Percentiles rank a stretch among this genome's conserved stretches.
Evolutionary conservation across 2,888 invertebrate species (phyloP).

Genomic region (Drosophila cognata): DNA sequence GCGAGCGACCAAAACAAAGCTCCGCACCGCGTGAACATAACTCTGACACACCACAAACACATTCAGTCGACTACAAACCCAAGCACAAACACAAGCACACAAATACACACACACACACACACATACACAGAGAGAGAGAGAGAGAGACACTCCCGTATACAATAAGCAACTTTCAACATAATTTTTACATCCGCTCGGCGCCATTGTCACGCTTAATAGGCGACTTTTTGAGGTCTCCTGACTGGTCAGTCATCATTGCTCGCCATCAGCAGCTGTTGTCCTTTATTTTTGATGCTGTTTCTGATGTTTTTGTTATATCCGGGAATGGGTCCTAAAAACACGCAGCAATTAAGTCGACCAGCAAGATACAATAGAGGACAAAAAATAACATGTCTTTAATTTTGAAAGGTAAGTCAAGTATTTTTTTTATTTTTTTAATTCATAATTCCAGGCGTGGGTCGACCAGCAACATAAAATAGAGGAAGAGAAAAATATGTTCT

Average conservation of each 20-base stretch:
- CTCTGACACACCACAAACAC: constrained; percentile 39
- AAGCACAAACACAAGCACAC: background rate
- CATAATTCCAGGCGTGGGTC: constrained; percentile 41
- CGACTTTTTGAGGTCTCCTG: constrained; percentile 25
- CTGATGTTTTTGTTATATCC: constrained; percentile 36
- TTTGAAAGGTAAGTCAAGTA: background rate
- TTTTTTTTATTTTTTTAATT: constrained; percentile 1
- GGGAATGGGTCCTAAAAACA: constrained; percentile 49
- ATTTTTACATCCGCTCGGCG: constrained; percentile 74
- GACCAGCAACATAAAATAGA: constrained; percentile 23
- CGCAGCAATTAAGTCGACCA: constrained; percentile 51
- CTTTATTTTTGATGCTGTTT: constrained; percentile 16
- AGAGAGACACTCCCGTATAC: constrained; percentile 7
- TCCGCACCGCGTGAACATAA: constrained; percentile 37
- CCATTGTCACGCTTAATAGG: constrained; percentile 68
- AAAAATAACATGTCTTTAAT: constrained; percentile 14
- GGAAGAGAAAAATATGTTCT: constrained; percentile 12
- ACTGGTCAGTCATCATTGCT: constrained; percentile 40
- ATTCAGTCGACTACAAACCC: constrained; percentile 11
- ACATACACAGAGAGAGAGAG: background rate
- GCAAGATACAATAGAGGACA: constrained; percentile 25
- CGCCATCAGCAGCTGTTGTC: constrained; percentile 29
- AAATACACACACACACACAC: constrained; percentile 28
- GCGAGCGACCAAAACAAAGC: constrained; percentile 59
- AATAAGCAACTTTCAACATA: constrained; percentile 63